Percentiles rank a stretch among this genome's conserved stretches.
phyloP scores from a whole-genome alignment of 1,140 invertebrate species.

The Lordiphosa clarofinis region DNA sequence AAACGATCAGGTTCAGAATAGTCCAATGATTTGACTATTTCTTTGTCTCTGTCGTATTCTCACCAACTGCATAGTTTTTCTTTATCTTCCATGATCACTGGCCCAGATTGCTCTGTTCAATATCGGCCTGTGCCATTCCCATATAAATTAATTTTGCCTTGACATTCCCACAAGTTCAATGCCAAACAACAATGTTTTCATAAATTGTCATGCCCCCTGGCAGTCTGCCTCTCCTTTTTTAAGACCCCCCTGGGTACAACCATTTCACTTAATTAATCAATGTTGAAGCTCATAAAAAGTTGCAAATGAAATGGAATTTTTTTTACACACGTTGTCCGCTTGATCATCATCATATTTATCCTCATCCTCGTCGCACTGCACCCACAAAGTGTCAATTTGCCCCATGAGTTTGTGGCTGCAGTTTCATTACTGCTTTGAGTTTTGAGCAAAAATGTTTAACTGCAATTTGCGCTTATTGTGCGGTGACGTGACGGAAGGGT shows the following conservation, averaged over 20 bases:
- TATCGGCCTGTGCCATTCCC: no score
- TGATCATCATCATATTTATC: conserved; percentile 24
- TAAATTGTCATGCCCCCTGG: background rate
- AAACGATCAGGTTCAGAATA: no score
- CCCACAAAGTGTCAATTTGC: conserved; percentile 36
- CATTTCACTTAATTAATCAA: conserved; percentile 55
- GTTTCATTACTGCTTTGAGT: conserved; percentile 31
- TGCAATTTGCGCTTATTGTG: conserved; percentile 37
- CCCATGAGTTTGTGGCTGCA: conserved; percentile 33
- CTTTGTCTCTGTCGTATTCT: no score
- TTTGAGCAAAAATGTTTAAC: conserved; percentile 48
- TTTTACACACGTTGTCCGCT: conserved; percentile 23
- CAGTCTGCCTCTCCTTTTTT: background rate
- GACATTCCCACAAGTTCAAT: conserved; percentile 58
- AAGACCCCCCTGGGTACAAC: conserved; percentile 22
- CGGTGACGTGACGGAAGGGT: background rate
- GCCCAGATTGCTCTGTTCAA: no score
- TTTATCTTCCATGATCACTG: no score
- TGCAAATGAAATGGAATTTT: conserved; percentile 40
- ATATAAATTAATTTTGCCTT: conserved; percentile 42
- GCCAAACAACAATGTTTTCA: conserved; percentile 26
- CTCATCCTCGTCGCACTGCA: conserved; percentile 22
- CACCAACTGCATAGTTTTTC: no score
- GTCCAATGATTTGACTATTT: no score
- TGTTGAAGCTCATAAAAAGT: conserved; percentile 3